A percentile compares a stretch with the other conserved stretches of the same genome.
These are phyloP conservation scores for Panurus biarmicus DNA, from an alignment of 2,113 vertebrate species.

Conservation along the genomic window DNA sequence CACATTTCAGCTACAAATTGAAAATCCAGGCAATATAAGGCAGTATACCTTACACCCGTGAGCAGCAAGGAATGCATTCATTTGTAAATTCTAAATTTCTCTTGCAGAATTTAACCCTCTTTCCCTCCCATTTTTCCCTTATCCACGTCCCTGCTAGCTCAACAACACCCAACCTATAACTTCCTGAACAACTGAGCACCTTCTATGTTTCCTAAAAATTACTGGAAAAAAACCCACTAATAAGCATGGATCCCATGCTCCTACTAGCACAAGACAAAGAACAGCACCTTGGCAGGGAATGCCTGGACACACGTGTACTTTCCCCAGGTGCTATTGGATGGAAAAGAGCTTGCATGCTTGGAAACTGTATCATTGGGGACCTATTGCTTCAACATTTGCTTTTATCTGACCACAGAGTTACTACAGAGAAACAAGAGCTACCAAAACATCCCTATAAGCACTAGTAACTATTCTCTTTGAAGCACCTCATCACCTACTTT, in stretches of 20 bases:
- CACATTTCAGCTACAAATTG: background rate
- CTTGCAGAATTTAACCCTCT: background rate
- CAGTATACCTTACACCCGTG: background rate
- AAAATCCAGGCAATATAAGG: background rate
- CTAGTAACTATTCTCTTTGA: background rate
- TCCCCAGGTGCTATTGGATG: fast-evolving
- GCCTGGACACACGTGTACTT: fast-evolving
- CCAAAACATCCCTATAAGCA: background rate
- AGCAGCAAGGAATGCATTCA: background rate
- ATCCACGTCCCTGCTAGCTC: background rate
- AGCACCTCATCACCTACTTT: background rate
- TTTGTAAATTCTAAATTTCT: fast-evolving
- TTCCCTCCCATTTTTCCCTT: background rate
- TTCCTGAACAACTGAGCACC: background rate
- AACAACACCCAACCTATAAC: background rate
- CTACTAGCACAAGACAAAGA: fast-evolving
- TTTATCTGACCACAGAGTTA: background rate
- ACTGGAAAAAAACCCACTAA: background rate
- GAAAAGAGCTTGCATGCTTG: background rate
- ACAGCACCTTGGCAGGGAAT: background rate
- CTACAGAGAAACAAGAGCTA: background rate
- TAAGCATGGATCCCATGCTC: background rate
- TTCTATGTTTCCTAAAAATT: background rate
- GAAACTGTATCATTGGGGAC: background rate
- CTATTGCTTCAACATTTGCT: background rate